Evolutionary conservation across 1,140 invertebrate species (phyloP), one percentile per base, ranked within the genome.

Genomic region (Formica exsecta): DNA sequence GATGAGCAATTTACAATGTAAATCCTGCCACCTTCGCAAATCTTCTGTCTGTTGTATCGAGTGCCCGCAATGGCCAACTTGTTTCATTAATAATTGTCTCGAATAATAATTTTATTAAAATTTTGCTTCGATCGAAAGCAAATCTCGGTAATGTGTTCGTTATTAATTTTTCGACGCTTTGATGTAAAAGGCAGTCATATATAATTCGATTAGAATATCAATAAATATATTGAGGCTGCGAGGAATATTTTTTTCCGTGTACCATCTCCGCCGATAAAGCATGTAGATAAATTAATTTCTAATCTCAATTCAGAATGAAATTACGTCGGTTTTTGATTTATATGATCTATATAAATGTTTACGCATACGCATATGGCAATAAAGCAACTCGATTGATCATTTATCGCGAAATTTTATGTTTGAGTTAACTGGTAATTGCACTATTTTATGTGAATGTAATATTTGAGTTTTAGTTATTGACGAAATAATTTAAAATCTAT

Each of bases 11-110:
- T 90, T 86, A 87, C 86, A 68, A 76, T 87, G 79, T 22, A 68
- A 88, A 68, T 91, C 83, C 83, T 64, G 77, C 86, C 81, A 91
- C 88, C 90, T 92, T 92, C 74, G 80, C 87, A 87, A 91, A 88
- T 89, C 75, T 65, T 75, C n/a, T 76, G 65, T 77, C 81, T 29
- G 86, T 65, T 75, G 68, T 75, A 65, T 76, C 59, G 73, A 61
- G 36, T 38, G 44, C 38, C 54, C 25, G 22, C 41, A 41, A 70
- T 68, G 25, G 44, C 11, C 61, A 44, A 51, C 22, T 64, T 89
- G 57, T 44, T 32, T 68, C 70, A 9, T 84, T 74, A 76, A 77
- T 59, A 54, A 77, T 29, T 22, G 54, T 61, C 32, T 70, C 19
- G 36, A 29, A 25, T 77, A 74, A 88, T 29, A 48, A 76, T 76